These are phyloP conservation scores for Gallinago solitaria DNA, from an alignment of 2,797 vertebrate species.

Conservation along the genomic window DNA sequence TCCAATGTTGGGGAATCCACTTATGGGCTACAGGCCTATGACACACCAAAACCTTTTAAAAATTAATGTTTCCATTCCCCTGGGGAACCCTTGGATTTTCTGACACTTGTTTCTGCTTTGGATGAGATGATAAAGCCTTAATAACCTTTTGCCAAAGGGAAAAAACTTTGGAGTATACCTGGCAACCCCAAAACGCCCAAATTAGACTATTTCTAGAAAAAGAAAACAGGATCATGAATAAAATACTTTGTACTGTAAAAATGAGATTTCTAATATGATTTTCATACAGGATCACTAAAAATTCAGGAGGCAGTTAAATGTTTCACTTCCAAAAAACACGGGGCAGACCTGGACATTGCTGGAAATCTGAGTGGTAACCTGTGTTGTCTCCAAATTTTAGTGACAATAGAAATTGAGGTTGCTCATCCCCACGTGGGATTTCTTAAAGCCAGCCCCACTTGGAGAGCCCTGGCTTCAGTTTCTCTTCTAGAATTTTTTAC, in stretches of 20 bases:
- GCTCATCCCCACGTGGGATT: neutral
- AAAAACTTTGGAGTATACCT: neutral
- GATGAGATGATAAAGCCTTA: neutral
- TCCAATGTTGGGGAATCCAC: neutral
- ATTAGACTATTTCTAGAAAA: neutral
- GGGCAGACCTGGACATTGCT: neutral
- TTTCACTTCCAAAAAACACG: neutral
- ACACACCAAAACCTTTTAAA: neutral
- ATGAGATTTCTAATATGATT: neutral
- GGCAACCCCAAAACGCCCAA: neutral
- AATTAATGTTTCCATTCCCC: neutral
- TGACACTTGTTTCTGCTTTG: accelerated
- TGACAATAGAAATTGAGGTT: accelerated
- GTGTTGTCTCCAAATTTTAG: neutral
- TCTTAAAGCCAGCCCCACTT: neutral
- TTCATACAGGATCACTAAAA: neutral
- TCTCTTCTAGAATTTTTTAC: too few species aligned
- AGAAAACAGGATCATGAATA: neutral
- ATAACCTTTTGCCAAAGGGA: neutral
- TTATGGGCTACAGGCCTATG: neutral
- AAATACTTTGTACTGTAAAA: neutral
- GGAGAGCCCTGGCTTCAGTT: neutral
- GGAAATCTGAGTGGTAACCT: neutral
- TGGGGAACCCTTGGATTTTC: neutral
- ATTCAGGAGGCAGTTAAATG: neutral